Base-by-base conservation (phyloP, 2,888 invertebrate species). In the Bellardia bayeri region DNA sequence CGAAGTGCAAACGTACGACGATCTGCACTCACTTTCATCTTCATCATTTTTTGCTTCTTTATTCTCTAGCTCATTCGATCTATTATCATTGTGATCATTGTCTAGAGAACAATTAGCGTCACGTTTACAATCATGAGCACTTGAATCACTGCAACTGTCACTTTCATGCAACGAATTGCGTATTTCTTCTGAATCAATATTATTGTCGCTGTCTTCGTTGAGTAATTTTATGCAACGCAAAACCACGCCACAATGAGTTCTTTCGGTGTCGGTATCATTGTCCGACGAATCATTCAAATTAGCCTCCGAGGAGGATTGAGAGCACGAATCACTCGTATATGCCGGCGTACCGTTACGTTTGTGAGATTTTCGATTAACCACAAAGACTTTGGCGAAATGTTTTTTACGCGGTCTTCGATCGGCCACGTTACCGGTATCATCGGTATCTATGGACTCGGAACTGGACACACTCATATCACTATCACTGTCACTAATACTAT, bases 381-480 rank as follows among this genome's bases (percentile, higher is more conserved):
- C 95, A 91, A 96, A 96, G 23, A 96, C 95, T 80, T 96, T 95
- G 51, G 96, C 95, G 91, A 96, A 96, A 56, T 94, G 92, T 79
- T 94, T 94, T 75, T 94, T 94, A 88, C 94, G 94, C 13, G 94
- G 93, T 72, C 94, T 94, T 0, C 91, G 94, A 94, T 92, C 95
- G 91, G 92, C 95, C 91, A 92, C 95, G 89, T 91, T 94, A 14
- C 96, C 96, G 0, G 94, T 94, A 89, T 95, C 95, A 89, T 95
- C 94, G 23, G 94, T 94, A 89, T 95, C 95, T 2, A 91, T 90
- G 0, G 92, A 91, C 30, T 91, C 92, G 4, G 95, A 94, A 88
- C 93, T 94, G 91, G 85, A 83, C 40, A 85, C 14, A 42, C 58
- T 91, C 85, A 61, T 90, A 91, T 82, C 92, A 92, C 82, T 82